Conservation (phyloP, 2,797 vertebrate species). For the Enteromius unitaeniatus region DNA sequence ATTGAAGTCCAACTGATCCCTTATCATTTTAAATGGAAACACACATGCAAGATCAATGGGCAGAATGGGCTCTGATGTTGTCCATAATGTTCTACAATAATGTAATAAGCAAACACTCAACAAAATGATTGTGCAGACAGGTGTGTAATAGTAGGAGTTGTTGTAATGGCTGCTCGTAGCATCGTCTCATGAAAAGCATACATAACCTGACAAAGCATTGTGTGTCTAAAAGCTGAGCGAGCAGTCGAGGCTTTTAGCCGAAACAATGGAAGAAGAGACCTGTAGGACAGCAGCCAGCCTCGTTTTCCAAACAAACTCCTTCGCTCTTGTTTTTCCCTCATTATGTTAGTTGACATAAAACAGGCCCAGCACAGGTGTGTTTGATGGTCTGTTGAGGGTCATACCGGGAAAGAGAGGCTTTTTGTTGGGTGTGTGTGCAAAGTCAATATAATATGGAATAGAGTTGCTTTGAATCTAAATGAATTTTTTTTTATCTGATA, state of each 20-base stretch:
- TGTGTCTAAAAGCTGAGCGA: constrained; percentile 63
- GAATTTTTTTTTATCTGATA: background rate
- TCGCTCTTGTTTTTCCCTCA: constrained; percentile 66
- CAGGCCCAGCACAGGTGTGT: constrained; percentile 75
- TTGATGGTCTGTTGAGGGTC: constrained; percentile 69
- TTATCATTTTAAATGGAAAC: background rate
- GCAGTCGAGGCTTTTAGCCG: constrained; percentile 68
- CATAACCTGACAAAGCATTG: constrained; percentile 70
- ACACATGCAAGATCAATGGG: constrained; percentile 11
- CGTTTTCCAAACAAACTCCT: constrained; percentile 80
- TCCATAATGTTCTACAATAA: constrained; percentile 7
- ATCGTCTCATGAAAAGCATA: constrained; percentile 65
- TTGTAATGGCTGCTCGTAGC: constrained; percentile 67
- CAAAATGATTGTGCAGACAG: constrained; percentile 66
- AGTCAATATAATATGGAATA: constrained; percentile 55
- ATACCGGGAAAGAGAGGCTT: constrained; percentile 44
- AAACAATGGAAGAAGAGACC: constrained; percentile 72
- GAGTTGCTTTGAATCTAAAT: constrained; percentile 49
- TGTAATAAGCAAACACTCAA: constrained; percentile 46
- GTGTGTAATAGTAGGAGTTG: constrained; percentile 76
- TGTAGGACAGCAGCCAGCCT: constrained; percentile 74
- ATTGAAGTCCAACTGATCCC: constrained; percentile 4
- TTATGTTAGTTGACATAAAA: constrained; percentile 71
- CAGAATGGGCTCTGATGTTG: constrained; percentile 31
- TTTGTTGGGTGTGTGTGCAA: constrained; percentile 30